phyloP scores from a whole-genome alignment of 2,113 vertebrate genomes.

The Azemiops feae region DNA sequence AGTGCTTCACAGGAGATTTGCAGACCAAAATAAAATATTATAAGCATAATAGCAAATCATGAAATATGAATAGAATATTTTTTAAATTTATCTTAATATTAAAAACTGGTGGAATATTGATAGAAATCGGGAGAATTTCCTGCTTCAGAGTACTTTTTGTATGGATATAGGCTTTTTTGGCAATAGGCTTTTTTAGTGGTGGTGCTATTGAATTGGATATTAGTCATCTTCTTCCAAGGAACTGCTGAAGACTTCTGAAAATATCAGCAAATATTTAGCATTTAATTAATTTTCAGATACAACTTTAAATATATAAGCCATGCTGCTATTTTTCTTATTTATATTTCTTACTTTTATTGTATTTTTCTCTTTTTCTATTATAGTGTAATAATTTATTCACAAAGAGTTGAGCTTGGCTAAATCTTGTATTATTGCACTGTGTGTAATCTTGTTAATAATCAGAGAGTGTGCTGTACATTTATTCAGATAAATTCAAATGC shows the following conservation, averaged over 20 bases:
- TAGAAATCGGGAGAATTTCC: background rate
- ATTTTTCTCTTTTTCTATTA: background rate
- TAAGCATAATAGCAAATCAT: no score
- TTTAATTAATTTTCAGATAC: background rate
- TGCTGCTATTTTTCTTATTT: background rate
- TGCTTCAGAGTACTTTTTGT: background rate
- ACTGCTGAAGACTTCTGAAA: background rate
- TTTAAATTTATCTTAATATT: no score
- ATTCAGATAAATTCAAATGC: background rate
- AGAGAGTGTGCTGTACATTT: background rate
- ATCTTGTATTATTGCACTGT: background rate
- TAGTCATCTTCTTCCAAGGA: background rate
- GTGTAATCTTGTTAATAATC: background rate
- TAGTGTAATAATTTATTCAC: background rate
- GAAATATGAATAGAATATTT: no score
- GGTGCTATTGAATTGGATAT: background rate
- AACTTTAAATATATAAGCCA: background rate
- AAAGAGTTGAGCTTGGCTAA: background rate
- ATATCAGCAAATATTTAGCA: background rate
- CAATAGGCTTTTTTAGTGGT: background rate
- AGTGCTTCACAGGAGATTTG: background rate
- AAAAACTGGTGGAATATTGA: no score
- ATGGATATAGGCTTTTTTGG: background rate
- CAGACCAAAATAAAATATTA: background rate
- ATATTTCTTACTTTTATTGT: background rate